Percentiles rank a stretch among this genome's conserved stretches.
Conservation (phyloP, 2,113 vertebrate genomes). For the Tretioscincus oriximinensis region DNA sequence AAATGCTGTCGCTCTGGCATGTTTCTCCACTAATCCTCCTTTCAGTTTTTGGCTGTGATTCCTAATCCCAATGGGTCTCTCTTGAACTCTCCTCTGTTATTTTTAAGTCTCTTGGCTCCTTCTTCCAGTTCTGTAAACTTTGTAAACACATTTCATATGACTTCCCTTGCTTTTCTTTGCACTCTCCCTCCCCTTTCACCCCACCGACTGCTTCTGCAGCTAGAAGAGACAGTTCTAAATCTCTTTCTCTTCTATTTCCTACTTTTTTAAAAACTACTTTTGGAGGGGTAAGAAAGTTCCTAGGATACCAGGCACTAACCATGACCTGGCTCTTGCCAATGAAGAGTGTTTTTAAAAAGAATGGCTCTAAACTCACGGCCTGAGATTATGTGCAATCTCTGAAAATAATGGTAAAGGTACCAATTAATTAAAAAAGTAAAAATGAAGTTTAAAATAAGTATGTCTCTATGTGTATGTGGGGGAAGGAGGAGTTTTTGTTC, state of each 20-base stretch:
- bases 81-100: slow-evolving; percentile 65
- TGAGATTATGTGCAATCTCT: neutral
- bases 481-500: neutral
- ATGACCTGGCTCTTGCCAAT: slow-evolving; percentile 9
- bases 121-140: slow-evolving; percentile 60
- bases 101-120: slow-evolving; percentile 61
- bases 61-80: slow-evolving; percentile 71
- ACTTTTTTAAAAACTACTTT: slow-evolving; percentile 1
- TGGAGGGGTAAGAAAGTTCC: slow-evolving; percentile 5
- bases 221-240: slow-evolving; percentile 50
- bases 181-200: neutral
- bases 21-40: slow-evolving; percentile 72
- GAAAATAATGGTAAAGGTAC: neutral
- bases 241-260: slow-evolving; percentile 16
- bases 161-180: slow-evolving; percentile 53
- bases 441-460: neutral
- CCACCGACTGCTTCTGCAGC: neutral
- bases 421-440: neutral
- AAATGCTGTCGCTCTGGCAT: slow-evolving; percentile 71
- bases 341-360: slow-evolving; percentile 6
- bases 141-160: slow-evolving; percentile 58
- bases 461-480: neutral
- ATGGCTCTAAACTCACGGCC: neutral
- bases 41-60: slow-evolving; percentile 70
- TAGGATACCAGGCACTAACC: slow-evolving; percentile 17